These are phyloP conservation scores for Wasmannia auropunctata DNA, from an alignment of 1,140 invertebrate genomes.

Conservation along the genomic window DNA sequence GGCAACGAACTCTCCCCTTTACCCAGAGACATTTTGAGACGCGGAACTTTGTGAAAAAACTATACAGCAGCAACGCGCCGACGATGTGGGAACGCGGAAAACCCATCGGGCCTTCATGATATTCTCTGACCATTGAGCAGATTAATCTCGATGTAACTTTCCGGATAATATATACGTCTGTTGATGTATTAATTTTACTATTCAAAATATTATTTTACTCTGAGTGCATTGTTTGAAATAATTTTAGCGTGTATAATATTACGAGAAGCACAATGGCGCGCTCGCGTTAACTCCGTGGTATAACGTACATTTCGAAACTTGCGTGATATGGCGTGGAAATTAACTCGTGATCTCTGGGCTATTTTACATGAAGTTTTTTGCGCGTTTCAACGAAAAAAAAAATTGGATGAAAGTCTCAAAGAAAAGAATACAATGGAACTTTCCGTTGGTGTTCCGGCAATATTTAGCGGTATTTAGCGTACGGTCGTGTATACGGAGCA, in stretches of 20 bases:
- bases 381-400: background rate
- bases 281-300: background rate
- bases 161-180: background rate
- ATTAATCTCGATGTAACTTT: constrained; percentile 22
- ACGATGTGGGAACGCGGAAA: background rate
- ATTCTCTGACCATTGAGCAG: background rate
- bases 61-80: background rate
- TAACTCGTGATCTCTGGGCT: constrained; percentile 13
- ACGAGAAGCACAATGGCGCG: background rate
- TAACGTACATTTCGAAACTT: constrained; percentile 38
- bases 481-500: no score
- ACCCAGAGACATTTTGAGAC: background rate
- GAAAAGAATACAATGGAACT: background rate
- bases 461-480: background rate
- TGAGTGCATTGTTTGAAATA: constrained; percentile 27
- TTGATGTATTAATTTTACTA: background rate
- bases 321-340: constrained; percentile 9
- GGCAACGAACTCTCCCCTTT: no score
- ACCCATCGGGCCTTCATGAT: background rate
- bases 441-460: background rate
- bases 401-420: background rate
- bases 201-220: constrained; percentile 36
- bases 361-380: background rate
- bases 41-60: background rate
- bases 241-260: constrained; percentile 45